A percentile compares a stretch with the other conserved stretches of the same genome.
Conservation (phyloP, 2,113 vertebrate species). For the Centropus bengalensis region DNA sequence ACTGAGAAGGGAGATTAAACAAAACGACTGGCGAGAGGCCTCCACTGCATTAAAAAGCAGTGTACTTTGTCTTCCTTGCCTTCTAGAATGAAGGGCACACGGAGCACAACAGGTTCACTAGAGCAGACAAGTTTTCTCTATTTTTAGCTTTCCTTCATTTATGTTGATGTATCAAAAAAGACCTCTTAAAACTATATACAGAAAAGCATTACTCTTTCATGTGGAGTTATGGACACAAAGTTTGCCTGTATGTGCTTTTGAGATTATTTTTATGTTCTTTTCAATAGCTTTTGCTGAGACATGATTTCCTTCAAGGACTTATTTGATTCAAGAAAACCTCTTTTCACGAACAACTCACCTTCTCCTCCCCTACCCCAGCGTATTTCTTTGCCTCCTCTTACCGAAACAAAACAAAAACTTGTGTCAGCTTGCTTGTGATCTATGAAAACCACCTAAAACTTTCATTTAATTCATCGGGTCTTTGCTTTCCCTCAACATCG, state of each 20-base stretch:
- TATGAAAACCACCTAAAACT: not conserved
- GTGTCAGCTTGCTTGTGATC: not conserved
- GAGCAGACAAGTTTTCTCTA: not conserved
- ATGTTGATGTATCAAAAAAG: not conserved
- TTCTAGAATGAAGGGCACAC: not conserved
- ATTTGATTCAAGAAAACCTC: not conserved
- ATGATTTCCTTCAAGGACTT: not conserved
- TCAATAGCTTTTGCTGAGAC: not conserved
- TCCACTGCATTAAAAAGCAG: not conserved
- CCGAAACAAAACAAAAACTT: not conserved
- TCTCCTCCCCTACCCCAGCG: not conserved
- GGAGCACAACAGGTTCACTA: not conserved
- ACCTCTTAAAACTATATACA: not conserved
- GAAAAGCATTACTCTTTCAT: not conserved
- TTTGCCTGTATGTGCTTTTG: not conserved
- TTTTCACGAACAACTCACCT: not conserved
- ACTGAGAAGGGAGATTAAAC: constrained; percentile 22
- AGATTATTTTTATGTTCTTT: not conserved
- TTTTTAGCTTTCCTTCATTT: not conserved
- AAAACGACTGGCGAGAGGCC: not conserved
- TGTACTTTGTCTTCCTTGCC: not conserved
- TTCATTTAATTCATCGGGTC: not conserved
- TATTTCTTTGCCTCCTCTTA: not conserved
- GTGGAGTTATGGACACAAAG: not conserved
- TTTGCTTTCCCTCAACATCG: not conserved